Percentiles rank a stretch among this genome's conserved stretches.
These are phyloP conservation scores for Cettia cetti DNA, from an alignment of 2,113 vertebrate species.

Conservation along the genomic window DNA sequence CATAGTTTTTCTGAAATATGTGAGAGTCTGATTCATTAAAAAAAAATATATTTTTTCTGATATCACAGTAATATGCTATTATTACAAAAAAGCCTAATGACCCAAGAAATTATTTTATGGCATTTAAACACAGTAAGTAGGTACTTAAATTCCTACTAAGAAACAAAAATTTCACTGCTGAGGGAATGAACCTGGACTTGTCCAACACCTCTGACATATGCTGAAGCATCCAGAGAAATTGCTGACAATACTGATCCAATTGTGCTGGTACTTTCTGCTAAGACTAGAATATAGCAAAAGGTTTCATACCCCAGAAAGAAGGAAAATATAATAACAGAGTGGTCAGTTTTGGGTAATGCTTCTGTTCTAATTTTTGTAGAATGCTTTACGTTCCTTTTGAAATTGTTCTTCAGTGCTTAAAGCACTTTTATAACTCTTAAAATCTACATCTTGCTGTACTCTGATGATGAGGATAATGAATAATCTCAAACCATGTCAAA, in stretches of 20 bases:
- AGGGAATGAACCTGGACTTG: background rate
- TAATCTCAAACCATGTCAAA: background rate
- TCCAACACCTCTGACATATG: background rate
- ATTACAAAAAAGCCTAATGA: background rate
- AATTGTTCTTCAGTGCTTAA: background rate
- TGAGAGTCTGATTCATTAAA: background rate
- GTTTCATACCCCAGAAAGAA: background rate
- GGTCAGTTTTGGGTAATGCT: background rate
- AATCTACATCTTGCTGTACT: background rate
- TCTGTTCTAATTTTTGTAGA: background rate
- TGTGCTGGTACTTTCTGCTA: background rate
- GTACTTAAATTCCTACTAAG: background rate
- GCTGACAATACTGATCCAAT: background rate
- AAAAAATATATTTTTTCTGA: background rate
- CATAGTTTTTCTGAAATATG: background rate
- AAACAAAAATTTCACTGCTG: background rate
- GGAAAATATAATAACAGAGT: background rate
- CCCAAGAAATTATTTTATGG: background rate
- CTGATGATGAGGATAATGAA: background rate
- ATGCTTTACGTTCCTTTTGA: background rate
- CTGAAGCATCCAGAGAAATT: background rate
- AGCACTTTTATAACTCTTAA: background rate
- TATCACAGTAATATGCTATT: background rate
- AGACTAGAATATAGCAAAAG: background rate
- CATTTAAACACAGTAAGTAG: background rate